phyloP scores from a whole-genome alignment of 2,113 vertebrate species.

The Vidua chalybeata region DNA sequence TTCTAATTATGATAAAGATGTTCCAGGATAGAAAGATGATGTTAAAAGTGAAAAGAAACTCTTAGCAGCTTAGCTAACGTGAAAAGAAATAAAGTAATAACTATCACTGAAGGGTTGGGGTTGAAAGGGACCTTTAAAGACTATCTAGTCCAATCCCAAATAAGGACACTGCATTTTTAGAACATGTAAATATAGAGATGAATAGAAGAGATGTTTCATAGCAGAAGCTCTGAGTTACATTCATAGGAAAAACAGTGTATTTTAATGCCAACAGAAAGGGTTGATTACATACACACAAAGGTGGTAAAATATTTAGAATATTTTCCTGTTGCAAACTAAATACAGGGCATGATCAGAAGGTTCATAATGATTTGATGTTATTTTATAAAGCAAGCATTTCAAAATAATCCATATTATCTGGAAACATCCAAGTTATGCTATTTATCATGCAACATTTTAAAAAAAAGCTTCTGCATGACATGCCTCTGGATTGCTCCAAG shows the following conservation, averaged over 20 bases:
- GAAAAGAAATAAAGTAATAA: background rate
- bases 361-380: background rate
- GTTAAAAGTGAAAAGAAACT: background rate
- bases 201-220: background rate
- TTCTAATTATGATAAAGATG: background rate
- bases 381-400: background rate
- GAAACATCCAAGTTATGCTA: background rate
- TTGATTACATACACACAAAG: background rate
- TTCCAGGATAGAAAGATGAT: background rate
- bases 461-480: background rate
- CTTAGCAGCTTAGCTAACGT: background rate
- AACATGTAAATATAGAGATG: background rate
- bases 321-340: background rate
- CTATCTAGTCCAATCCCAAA: no score
- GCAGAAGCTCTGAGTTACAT: background rate
- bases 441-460: background rate
- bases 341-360: background rate
- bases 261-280: background rate
- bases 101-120: background rate
- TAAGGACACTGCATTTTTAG: background rate
- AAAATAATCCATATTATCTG: background rate
- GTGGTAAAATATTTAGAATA: background rate
- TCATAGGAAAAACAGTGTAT: background rate
- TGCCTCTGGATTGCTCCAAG: background rate
- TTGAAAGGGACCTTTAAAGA: background rate